Conservation (phyloP, 92 coral and sea anemone species). For the Epizoanthus fatuus region DNA sequence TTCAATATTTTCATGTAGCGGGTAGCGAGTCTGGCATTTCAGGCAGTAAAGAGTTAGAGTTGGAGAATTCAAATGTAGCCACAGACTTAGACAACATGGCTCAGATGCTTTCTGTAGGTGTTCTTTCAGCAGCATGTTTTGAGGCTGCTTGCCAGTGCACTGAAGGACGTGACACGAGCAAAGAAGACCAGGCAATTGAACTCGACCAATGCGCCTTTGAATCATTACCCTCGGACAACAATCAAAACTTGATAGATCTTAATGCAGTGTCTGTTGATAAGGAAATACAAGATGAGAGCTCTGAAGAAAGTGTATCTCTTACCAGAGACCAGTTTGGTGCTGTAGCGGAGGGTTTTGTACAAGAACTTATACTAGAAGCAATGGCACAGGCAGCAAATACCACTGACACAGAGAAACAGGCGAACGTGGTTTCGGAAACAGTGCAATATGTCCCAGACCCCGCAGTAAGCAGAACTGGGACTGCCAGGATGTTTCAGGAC, state of each 20-base stretch:
- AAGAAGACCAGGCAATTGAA: not conserved
- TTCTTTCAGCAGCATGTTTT: conserved; percentile 5
- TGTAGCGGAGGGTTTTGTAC: conserved; percentile 25
- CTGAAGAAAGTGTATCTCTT: not conserved
- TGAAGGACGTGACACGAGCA: not conserved
- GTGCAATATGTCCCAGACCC: not conserved
- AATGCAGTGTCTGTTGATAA: not conserved
- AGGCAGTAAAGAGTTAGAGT: not conserved
- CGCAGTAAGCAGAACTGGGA: not conserved
- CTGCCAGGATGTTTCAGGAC: not conserved
- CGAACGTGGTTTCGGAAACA: not conserved
- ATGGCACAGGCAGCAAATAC: conserved; percentile 5
- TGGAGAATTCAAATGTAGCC: not conserved
- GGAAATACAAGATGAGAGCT: not conserved
- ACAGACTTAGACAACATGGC: conserved; percentile 32
- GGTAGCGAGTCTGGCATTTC: conserved; percentile 6
- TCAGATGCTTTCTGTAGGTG: conserved; percentile 6
- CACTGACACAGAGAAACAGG: conserved; percentile 3
- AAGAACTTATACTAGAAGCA: conserved; percentile 18
- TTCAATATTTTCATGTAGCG: conserved; percentile 1
- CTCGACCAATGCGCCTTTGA: not conserved
- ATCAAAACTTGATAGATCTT: conserved; percentile 14
- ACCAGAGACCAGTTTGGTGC: not conserved
- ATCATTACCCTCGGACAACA: not conserved
- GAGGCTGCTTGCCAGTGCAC: conserved; percentile 30